These are phyloP conservation scores for Drosophila kokeensis DNA, from an alignment of 2,888 invertebrate genomes.

Conservation along the genomic window DNA sequence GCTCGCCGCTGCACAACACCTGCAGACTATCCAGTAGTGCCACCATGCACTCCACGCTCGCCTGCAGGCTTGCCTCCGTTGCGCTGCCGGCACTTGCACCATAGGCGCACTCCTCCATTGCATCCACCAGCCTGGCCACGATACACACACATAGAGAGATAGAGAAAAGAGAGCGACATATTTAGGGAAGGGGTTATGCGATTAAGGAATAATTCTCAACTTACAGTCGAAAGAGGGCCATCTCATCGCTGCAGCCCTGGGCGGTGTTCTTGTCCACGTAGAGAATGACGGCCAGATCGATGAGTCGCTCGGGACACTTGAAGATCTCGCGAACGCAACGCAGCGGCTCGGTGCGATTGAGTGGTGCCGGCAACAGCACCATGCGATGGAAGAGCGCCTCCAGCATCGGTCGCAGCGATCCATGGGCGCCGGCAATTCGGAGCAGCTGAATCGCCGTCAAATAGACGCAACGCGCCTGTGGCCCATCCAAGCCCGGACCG, in stretches of 20 bases:
- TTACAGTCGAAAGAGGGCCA: conserved; percentile 92
- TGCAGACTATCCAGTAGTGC: conserved; percentile 93
- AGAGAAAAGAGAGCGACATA: neutral
- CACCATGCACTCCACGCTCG: conserved; percentile 93
- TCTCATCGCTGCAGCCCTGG: conserved; percentile 90
- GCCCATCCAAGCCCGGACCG: conserved; percentile 88
- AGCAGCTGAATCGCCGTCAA: conserved; percentile 94
- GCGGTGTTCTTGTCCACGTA: conserved; percentile 89
- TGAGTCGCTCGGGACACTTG: conserved; percentile 90
- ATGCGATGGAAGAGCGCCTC: conserved; percentile 97
- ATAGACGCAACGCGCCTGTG: conserved; percentile 95
- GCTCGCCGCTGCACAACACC: conserved; percentile 91
- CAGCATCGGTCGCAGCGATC: conserved; percentile 94
- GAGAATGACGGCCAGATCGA: conserved; percentile 88
- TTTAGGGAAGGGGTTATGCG: neutral
- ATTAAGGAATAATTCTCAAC: neutral
- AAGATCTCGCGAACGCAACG: conserved; percentile 92
- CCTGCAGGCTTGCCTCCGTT: conserved; percentile 91
- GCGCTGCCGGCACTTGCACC: conserved; percentile 88
- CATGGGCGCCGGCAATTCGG: conserved; percentile 93
- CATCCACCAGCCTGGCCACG: conserved; percentile 92
- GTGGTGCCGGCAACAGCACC: conserved; percentile 94
- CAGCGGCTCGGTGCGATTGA: conserved; percentile 93
- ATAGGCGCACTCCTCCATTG: conserved; percentile 96
- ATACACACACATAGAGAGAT: neutral